Base-by-base conservation (phyloP, 2,797 vertebrate genomes). In the Distichodus sexfasciatus region DNA sequence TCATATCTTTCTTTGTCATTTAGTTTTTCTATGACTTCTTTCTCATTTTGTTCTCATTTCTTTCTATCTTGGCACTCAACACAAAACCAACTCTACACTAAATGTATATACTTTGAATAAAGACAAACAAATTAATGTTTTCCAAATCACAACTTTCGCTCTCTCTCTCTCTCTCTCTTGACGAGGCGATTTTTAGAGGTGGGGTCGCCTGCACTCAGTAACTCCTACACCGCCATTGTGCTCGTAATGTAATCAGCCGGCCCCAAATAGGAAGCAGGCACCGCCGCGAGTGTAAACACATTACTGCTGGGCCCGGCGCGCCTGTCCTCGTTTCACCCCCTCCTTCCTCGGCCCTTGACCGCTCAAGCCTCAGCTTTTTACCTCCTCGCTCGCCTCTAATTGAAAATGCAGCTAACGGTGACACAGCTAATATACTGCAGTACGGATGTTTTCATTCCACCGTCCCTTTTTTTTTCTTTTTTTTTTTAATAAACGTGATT, bases 251-350 rank as follows among this genome's bases (percentile, higher is more conserved):
- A 89, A 90, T 90, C 87, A 88, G 73, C 79, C 79, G 76, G 82
- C 83, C 82, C 83, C 84, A 84, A 89, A 86, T 87, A 88, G 91
- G 90, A 90, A 90, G 85, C 86, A 83, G 83, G 83, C 87, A 79
- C 85, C 72, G 82, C 83, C 76, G 82, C 7, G 69, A 89, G 87
- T 89, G 83, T 91, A 91, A 91, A 92, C 89, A 90, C 87, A 89
- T 90, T 89, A 90, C 54, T 14, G 76, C 80, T 76, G 77, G 86
- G 87, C 84, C 87, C 81, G n/a, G 79, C 74, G 74, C 82, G 66
- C 46, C 47, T 86, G 90, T 92, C 91, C 90, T 87, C 70, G 64
- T 79, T 85, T 89, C 82, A 91, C 88, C 90, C 83, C 82, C 66
- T 77, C 57, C 53, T 82, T 54, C 73, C 73, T 51, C n/a, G 65